Conservation (phyloP, 2,797 vertebrate species). For the Hylomyscus alleni region DNA sequence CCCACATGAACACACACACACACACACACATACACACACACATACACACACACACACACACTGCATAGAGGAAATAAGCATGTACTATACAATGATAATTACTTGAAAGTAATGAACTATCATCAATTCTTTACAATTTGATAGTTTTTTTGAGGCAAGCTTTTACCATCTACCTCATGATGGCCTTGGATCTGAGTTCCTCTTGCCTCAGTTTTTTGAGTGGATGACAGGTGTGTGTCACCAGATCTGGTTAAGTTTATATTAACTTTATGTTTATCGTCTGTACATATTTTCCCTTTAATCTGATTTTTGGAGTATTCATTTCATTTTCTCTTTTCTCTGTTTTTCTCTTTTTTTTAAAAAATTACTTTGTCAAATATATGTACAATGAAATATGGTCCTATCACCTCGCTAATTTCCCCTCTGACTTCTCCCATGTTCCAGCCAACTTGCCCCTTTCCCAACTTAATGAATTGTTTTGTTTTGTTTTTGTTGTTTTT, state of each 20-base stretch:
- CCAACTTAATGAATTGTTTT: neutral
- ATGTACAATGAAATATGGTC: neutral
- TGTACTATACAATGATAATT: neutral
- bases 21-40: neutral
- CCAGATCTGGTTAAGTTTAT: neutral
- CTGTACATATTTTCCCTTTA: neutral
- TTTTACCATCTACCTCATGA: neutral
- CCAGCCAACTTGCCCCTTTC: neutral
- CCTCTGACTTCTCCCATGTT: neutral
- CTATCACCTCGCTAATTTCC: neutral
- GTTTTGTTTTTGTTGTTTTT: neutral
- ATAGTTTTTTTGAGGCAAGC: neutral
- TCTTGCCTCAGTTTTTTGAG: neutral
- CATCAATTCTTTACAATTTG: neutral
- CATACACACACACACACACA: neutral
- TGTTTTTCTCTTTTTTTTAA: neutral
- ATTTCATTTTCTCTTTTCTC: neutral
- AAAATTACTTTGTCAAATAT: neutral
- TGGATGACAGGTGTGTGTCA: neutral
- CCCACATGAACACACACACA: neutral
- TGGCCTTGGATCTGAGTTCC: neutral
- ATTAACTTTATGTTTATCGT: slow-evolving; percentile 9
- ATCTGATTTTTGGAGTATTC: neutral
- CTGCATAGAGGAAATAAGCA: neutral
- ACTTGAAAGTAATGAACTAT: neutral